phyloP scores from a whole-genome alignment of 1,140 invertebrate genomes.

The Saccostrea cuccullata region DNA sequence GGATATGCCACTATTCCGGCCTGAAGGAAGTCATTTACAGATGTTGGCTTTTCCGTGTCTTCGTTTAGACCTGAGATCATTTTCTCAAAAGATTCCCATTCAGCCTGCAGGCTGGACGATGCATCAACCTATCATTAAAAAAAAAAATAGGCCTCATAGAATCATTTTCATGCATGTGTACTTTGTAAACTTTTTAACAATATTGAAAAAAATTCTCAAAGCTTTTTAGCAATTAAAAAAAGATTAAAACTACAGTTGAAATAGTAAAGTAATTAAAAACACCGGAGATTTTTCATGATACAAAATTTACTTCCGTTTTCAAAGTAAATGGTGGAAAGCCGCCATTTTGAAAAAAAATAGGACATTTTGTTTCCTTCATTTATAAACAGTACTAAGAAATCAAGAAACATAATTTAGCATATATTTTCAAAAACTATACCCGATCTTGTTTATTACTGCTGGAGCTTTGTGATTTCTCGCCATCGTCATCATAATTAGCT shows the following conservation, averaged over 20 bases:
- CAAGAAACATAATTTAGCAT: background rate
- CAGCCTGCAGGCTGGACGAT: slow-evolving; percentile 49
- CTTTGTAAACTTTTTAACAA: too few species aligned
- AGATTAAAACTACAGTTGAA: too few species aligned
- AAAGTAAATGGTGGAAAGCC: background rate
- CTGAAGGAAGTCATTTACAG: background rate
- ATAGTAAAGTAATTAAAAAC: too few species aligned
- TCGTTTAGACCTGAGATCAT: slow-evolving; percentile 48
- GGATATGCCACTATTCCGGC: slow-evolving; percentile 35
- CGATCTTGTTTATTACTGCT: background rate
- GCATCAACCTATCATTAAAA: background rate
- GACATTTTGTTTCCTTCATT: background rate
- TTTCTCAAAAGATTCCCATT: slow-evolving; percentile 63
- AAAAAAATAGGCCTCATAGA: too few species aligned
- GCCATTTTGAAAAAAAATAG: background rate
- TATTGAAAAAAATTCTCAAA: too few species aligned
- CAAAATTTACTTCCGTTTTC: slow-evolving; percentile 1
- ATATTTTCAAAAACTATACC: background rate
- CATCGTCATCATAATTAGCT: slow-evolving; percentile 21
- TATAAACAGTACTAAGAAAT: background rate
- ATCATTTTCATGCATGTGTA: too few species aligned
- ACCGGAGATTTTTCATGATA: too few species aligned
- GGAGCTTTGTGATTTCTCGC: slow-evolving; percentile 6
- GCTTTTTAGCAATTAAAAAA: too few species aligned
- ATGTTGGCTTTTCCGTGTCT: background rate